These are phyloP conservation scores for Anoura caudifer DNA, from an alignment of 2,113 vertebrate genomes.

Conservation along the genomic window DNA sequence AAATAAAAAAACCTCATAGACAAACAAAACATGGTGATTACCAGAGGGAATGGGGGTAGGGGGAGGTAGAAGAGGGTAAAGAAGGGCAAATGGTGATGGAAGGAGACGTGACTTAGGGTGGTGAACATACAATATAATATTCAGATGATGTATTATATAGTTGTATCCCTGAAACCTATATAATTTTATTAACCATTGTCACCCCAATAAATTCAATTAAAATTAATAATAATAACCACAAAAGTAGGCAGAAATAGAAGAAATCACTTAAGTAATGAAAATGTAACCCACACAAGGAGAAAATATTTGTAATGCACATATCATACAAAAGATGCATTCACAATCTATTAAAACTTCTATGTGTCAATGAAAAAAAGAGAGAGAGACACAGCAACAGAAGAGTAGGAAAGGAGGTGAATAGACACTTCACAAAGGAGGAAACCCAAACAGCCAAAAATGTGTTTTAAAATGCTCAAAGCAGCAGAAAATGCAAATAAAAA, in stretches of 20 bases:
- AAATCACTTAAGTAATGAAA: background rate
- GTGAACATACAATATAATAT: background rate
- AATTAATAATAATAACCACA: background rate
- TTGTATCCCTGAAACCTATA: background rate
- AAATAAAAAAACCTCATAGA: background rate
- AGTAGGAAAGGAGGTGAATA: background rate
- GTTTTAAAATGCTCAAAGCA: background rate
- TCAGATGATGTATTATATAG: background rate
- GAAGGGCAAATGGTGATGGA: background rate
- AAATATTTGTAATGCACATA: background rate
- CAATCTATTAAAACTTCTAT: background rate
- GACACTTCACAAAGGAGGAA: background rate
- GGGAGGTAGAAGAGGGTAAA: background rate
- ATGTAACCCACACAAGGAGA: background rate
- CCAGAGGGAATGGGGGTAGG: background rate
- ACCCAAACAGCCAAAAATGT: background rate
- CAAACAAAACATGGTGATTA: background rate
- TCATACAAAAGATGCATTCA: background rate
- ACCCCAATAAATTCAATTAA: background rate
- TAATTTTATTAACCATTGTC: background rate
- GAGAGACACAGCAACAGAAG: background rate
- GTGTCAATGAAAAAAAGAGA: background rate
- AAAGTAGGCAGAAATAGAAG: background rate
- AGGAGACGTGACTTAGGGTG: background rate
- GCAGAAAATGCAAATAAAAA: background rate